Conservation (phyloP, 2,797 vertebrate genomes). For the Anguilla anguilla region DNA sequence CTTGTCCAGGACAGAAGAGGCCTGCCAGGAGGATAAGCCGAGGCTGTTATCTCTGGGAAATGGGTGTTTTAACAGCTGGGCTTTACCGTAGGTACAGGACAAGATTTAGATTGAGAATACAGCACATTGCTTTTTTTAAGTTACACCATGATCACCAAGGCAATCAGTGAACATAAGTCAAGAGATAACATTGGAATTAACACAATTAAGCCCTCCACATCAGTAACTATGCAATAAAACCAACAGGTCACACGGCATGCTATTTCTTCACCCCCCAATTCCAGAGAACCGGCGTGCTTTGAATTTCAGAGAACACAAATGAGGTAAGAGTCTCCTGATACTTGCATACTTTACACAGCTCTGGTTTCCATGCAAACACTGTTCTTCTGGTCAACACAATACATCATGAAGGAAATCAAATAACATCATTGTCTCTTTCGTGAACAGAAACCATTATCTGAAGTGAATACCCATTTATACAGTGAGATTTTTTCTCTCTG, state of each 20-base stretch:
- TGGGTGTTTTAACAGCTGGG: conserved; percentile 14
- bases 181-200: not conserved
- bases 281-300: not conserved
- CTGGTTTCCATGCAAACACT: not conserved
- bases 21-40: not conserved
- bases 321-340: not conserved
- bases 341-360: not conserved
- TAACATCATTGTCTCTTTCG: not conserved
- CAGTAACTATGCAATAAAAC: not conserved
- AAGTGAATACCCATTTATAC: conserved; percentile 15
- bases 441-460: not conserved
- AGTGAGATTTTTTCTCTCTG: not conserved
- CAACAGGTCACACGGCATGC: not conserved
- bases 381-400: not conserved
- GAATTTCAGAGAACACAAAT: not conserved
- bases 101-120: not conserved
- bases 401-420: not conserved
- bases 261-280: not conserved
- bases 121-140: not conserved
- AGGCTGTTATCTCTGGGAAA: conserved; percentile 9
- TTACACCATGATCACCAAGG: not conserved
- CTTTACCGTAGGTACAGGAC: not conserved
- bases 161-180: not conserved
- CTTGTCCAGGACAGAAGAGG: not conserved
- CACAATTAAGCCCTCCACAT: not conserved